Conservation (phyloP, 2,113 vertebrate species). For the Ochotona princeps region DNA sequence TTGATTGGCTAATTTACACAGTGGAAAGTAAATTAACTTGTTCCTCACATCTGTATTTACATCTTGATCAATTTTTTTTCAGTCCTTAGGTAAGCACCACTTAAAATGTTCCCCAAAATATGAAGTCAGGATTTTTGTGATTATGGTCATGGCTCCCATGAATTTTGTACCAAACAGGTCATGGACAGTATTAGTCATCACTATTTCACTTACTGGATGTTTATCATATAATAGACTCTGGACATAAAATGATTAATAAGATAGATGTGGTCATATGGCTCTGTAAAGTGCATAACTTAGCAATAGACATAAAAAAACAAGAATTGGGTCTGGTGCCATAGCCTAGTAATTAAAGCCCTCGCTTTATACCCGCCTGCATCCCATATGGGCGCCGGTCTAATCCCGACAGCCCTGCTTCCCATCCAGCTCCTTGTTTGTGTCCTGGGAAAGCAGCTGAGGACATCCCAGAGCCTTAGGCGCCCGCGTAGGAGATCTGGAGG, state of each 20-base stretch:
- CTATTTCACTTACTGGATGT: neutral
- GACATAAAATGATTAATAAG: neutral
- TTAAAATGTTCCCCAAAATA: conserved; percentile 40
- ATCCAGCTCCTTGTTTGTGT: too few species aligned
- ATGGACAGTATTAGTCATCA: neutral
- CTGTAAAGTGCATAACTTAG: neutral
- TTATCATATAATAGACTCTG: neutral
- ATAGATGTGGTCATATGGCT: neutral
- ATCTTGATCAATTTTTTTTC: conserved; percentile 64
- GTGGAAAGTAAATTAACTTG: conserved; percentile 66
- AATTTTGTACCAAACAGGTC: neutral
- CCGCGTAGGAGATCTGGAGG: too few species aligned
- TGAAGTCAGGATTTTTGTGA: conserved; percentile 36
- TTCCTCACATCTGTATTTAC: conserved; percentile 56
- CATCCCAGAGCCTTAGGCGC: too few species aligned
- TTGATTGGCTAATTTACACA: conserved; percentile 62
- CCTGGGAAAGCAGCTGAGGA: neutral
- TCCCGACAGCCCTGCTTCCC: too few species aligned
- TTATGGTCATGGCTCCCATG: neutral
- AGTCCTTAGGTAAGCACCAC: neutral
- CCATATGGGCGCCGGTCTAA: too few species aligned
- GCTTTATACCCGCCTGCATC: too few species aligned
- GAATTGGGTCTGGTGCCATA: neutral
- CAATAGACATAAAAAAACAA: neutral
- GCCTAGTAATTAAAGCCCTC: too few species aligned